Evolutionary conservation across 1,140 invertebrate genomes (phyloP), one percentile per base, ranked within the genome.

Genomic region (Bombus breviceps): DNA sequence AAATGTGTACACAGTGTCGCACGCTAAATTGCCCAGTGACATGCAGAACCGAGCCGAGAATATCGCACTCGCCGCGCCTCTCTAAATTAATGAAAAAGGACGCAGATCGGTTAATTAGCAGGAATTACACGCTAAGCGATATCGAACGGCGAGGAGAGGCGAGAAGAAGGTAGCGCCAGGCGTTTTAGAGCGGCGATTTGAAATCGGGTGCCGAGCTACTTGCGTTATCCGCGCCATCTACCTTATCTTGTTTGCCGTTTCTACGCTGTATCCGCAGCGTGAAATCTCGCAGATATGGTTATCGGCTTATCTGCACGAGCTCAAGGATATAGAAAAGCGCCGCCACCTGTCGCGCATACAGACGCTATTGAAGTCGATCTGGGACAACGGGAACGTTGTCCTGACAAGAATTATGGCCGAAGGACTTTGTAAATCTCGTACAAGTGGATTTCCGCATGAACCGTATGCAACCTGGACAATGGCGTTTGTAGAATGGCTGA

Each of bases 241-340:
- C 25, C 34, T 81, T 84, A 86, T 82, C 83, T 91, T 89, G 71
- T 90, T 89, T 90, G 47, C 77, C 69, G 53, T 74, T 53, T 53
- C 37, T 57, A 72, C 34, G 71, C 66, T 85, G 69, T 86, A 88
- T 89, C 78, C 81, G 41, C 68, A n/a, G 43, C 82, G 62, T 69
- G 57, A 85, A 90, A 86, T 91, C 80, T 86, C 78, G 53, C 64
- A 18, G 81, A 87, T 85, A 90, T 12, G 85, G 39, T 64, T 89
- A 88, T 83, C 78, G 64, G 85, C 57, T 88, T 85, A 87, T 89
- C 85, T 73, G 75, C 81, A 0, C 59, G 39, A 41, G n/a, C 34
- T 39, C 57, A 68, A 86, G 66, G 41, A 64, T 43, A 34, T 34
- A 68, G 47, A 34, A 64, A 83, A 86, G 72, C 78, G 81, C 34